Evolutionary conservation across 1,140 invertebrate genomes (phyloP).

Genomic region (Scaptomyza montana): DNA sequence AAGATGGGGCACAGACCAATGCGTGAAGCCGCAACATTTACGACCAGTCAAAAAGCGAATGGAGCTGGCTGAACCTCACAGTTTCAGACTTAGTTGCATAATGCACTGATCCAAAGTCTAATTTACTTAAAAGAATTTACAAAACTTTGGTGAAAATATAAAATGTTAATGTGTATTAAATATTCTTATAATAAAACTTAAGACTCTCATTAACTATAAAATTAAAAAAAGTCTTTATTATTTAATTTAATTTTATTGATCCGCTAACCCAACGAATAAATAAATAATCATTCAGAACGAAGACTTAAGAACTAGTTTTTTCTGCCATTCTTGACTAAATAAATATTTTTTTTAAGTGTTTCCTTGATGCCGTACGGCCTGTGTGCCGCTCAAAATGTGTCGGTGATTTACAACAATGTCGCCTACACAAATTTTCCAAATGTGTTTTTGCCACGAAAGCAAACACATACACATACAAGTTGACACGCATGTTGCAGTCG

Average conservation of each 20-base stretch:
- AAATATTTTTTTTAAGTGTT: conserved; percentile 21
- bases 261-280: too few species aligned
- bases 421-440: conserved; percentile 81
- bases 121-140: too few species aligned
- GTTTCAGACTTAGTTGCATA: conserved; percentile 13
- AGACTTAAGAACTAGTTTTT: too few species aligned
- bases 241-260: too few species aligned
- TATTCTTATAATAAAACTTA: too few species aligned
- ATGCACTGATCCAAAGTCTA: conserved; percentile 20
- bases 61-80: conserved; percentile 6
- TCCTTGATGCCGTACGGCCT: conserved; percentile 27
- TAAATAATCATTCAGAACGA: too few species aligned
- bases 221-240: too few species aligned
- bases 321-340: neutral
- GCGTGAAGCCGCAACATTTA: conserved; percentile 73
- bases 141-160: too few species aligned
- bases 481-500: conserved; percentile 77
- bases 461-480: conserved; percentile 55
- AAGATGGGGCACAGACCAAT: conserved; percentile 39
- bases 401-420: conserved; percentile 80
- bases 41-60: conserved; percentile 45
- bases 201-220: too few species aligned
- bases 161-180: too few species aligned
- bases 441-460: conserved; percentile 79
- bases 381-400: conserved; percentile 69